A percentile compares a stretch with the other conserved stretches of the same genome.
Evolutionary conservation across 2,113 vertebrate species (phyloP).

Genomic region (Pachypanchax playfairii): DNA sequence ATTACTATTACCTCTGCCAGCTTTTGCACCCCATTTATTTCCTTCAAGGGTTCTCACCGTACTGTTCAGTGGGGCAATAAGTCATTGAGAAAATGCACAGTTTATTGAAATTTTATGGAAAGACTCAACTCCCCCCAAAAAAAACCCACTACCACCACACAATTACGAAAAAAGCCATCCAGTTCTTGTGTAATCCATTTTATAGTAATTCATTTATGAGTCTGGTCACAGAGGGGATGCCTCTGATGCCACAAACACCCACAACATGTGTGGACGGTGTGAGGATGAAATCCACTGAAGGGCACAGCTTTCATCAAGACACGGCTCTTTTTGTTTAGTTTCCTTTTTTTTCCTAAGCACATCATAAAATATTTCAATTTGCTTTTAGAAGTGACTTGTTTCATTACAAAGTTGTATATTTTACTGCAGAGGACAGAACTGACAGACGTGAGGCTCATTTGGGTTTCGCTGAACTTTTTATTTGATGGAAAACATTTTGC

Average conservation of each 20-base stretch:
- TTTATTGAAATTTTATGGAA: constrained; percentile 77
- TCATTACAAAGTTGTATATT: constrained; percentile 63
- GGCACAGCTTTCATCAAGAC: constrained; percentile 62
- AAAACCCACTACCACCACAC: constrained; percentile 63
- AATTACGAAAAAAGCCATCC: constrained; percentile 74
- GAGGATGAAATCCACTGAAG: constrained; percentile 59
- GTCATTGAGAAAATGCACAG: constrained; percentile 71
- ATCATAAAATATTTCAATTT: constrained; percentile 74
- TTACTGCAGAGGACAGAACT: constrained; percentile 36
- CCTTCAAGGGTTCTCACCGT: constrained; percentile 9
- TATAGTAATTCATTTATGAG: constrained; percentile 75
- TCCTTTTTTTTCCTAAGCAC: constrained; percentile 68
- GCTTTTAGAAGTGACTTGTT: constrained; percentile 70
- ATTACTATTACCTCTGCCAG: constrained; percentile 21
- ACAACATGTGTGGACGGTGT: constrained; percentile 68
- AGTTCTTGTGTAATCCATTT: constrained; percentile 69
- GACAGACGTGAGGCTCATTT: constrained; percentile 57
- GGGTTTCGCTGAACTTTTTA: constrained; percentile 40
- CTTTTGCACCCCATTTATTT: constrained; percentile 41
- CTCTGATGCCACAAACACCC: constrained; percentile 75
- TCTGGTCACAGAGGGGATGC: constrained; percentile 67
- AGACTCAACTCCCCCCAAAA: constrained; percentile 63
- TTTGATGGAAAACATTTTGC: constrained; percentile 45
- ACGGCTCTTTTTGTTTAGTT: constrained; percentile 5
- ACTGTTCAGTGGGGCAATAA: constrained; percentile 57